Evolutionary conservation across 2,113 vertebrate species (phyloP).

Genomic region (Xenus cinereus): DNA sequence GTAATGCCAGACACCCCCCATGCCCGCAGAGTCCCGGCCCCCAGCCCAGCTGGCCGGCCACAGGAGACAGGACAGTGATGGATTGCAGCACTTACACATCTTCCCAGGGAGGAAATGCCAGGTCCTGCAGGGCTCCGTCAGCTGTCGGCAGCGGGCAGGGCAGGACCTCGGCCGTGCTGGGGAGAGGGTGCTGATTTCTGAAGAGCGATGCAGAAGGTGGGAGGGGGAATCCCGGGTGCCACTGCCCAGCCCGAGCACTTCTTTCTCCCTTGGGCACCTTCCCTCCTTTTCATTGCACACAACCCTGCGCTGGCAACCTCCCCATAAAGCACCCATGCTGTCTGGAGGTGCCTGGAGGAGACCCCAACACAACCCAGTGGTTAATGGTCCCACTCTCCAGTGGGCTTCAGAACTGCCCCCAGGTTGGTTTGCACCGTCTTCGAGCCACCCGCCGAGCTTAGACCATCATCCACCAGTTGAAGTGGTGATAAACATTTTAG

Average conservation of each 20-base stretch:
- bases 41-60: neutral
- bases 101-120: neutral
- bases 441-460: neutral
- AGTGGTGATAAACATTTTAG: neutral
- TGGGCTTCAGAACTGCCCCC: neutral
- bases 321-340: fast-evolving
- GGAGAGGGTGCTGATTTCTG: neutral
- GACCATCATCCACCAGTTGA: neutral
- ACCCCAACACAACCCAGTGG: fast-evolving
- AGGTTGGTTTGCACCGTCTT: neutral
- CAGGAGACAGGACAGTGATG: neutral
- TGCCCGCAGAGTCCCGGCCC: fast-evolving
- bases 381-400: neutral
- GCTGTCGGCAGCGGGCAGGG: neutral
- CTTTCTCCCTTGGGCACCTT: neutral
- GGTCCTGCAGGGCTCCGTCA: neutral
- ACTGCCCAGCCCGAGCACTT: fast-evolving
- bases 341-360: neutral
- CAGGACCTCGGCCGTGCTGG: fast-evolving
- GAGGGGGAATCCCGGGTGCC: fast-evolving
- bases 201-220: neutral
- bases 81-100: neutral
- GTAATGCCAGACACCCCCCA: neutral
- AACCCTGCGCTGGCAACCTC: neutral
- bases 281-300: neutral